Percentiles rank a stretch among this genome's conserved stretches.
phyloP scores from a whole-genome alignment of 2,888 invertebrate genomes.

The Cataglyphis cursor region DNA sequence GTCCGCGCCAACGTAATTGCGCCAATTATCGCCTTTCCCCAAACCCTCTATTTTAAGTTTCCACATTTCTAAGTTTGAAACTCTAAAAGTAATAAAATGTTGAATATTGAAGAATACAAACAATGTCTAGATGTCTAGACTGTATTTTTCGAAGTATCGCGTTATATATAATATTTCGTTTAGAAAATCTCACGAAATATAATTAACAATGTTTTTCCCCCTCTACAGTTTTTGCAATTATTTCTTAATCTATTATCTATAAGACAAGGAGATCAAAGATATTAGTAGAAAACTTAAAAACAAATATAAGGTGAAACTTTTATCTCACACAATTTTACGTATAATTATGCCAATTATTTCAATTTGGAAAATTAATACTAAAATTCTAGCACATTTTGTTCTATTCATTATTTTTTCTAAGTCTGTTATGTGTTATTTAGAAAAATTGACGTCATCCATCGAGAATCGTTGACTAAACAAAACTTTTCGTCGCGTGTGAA shows the following conservation, averaged over 20 bases:
- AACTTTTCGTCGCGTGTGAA: conserved; percentile 40
- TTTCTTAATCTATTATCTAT: conserved; percentile 15
- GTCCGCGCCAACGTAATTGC: conserved; percentile 54
- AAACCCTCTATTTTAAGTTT: conserved; percentile 31
- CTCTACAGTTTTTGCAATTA: conserved; percentile 18
- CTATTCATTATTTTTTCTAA: conserved; percentile 6
- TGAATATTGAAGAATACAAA: neutral
- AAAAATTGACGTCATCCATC: conserved; percentile 14
- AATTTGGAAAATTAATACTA: conserved; percentile 27
- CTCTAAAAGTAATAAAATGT: conserved; percentile 34
- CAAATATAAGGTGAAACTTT: conserved; percentile 31
- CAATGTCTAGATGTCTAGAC: neutral
- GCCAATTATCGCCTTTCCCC: conserved; percentile 45
- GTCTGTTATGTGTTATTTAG: neutral
- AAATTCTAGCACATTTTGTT: neutral
- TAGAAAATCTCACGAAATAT: conserved; percentile 1
- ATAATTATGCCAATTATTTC: neutral
- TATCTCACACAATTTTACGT: conserved; percentile 3
- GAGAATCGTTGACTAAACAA: neutral
- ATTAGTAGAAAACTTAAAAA: conserved; percentile 28
- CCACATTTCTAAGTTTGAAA: conserved; percentile 48
- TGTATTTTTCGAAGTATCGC: neutral
- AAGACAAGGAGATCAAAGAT: conserved; percentile 5
- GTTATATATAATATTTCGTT: neutral
- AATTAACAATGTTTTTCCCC: conserved; percentile 6